phyloP scores from a whole-genome alignment of 2,888 invertebrate genomes.

The Nymphalis polychloros region DNA sequence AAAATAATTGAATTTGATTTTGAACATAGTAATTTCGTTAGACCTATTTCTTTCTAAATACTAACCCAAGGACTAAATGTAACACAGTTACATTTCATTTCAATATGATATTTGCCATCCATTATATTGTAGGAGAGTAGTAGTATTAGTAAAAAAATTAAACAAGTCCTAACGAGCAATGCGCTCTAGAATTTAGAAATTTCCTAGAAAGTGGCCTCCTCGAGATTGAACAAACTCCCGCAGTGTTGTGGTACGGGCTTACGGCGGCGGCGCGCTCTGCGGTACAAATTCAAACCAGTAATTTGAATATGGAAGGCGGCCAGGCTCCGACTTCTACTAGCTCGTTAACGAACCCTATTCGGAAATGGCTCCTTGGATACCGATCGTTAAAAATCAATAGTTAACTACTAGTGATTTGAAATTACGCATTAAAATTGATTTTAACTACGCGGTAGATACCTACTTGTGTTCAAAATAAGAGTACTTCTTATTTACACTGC shows the following conservation, averaged over 20 bases:
- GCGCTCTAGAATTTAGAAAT: constrained; percentile 51
- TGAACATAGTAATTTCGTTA: no score
- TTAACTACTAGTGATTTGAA: neutral
- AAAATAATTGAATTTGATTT: no score
- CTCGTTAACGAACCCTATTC: constrained; percentile 56
- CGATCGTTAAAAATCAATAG: constrained; percentile 18
- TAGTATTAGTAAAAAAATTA: neutral
- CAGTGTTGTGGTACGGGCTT: constrained; percentile 37
- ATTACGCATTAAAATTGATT: neutral
- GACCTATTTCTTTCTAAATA: no score
- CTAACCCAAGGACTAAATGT: no score
- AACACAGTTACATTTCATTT: no score
- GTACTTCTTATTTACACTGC: neutral
- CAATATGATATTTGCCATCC: no score
- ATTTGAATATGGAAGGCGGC: constrained; percentile 66
- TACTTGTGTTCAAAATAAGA: no score
- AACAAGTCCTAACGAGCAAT: neutral
- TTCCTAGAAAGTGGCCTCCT: constrained; percentile 55
- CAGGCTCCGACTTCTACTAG: constrained; percentile 40
- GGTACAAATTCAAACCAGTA: constrained; percentile 64
- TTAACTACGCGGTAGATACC: no score
- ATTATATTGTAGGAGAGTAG: neutral
- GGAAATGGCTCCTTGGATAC: constrained; percentile 42
- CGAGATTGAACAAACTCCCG: constrained; percentile 46
- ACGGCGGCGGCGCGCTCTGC: constrained; percentile 43